Evolutionary conservation across 92 coral and sea anemone species (phyloP), one percentile per base, ranked within the genome.

Genomic region (Palythoa heliodiscus): DNA sequence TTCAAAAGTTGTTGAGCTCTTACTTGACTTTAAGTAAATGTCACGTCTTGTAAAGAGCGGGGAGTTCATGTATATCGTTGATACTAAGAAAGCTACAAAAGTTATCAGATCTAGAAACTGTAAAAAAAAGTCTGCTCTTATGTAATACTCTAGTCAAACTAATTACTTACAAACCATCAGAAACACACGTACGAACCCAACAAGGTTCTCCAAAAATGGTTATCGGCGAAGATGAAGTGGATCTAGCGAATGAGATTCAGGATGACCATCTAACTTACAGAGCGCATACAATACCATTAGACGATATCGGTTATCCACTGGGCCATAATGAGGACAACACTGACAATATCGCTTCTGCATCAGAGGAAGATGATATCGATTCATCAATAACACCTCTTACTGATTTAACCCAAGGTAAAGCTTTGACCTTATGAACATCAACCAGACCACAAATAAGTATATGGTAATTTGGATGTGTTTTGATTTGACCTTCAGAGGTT

Each of bases 271-370:
- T 80, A 17, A 13, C 40, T 48, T 22, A 40, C 47, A 66, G 47
- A n/a, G 73, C 15, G 8, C 60, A 43, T 14, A 48, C 22, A 17
- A 4, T 37, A 2, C 55, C 57, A 8, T 47, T 16, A 8, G 22
- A n/a, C 3, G 71, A 11, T 15, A 14, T 25, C 14, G 71, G 35
- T 19, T 39, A 58, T 60, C 71, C 39, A 43, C 29, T 17, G 0
- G 83, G 66, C 8, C 50, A 11, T 3, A 2, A 60, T 23, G 17
- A 20, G 43, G 75, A 48, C 20, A 74, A 38, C 1, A 80, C 40
- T 10, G 73, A 80, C 47, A 80, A 80, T 52, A 25, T 80, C 66
- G 84, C 72, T 47, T 23, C 63, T 47, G 63, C 64, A 38, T 50
- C 84, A 48, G 84, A 66, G 47, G 12, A 19, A 16, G 40, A 47